Base-by-base conservation (phyloP, 2,797 vertebrate genomes). In the Eulemur rubriventer region DNA sequence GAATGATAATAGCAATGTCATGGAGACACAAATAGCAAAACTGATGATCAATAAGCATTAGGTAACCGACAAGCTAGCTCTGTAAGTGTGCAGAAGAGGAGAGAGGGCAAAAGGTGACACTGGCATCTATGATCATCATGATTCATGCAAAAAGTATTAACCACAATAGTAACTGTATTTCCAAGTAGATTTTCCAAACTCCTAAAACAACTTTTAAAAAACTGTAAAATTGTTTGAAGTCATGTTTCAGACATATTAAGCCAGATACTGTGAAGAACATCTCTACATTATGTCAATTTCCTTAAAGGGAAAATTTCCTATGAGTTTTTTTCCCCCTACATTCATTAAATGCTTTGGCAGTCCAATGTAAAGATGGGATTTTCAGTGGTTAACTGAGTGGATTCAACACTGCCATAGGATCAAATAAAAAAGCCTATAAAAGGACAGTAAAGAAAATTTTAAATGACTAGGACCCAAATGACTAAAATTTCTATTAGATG, bases 171-270 rank as follows among this genome's bases (percentile, higher is more conserved):
- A 87, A 63, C 61, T 17, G 28, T 14, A 81, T 82, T 93, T 65
- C 67, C 61, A 79, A 48, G 13, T 35, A 63, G 41, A 78, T 89
- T 72, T 63, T 75, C 35, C 3, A 38, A 88, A 41, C 9, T 93
- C 35, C 67, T 72, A 72, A 95, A 88, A 70, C 72, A 82, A 76
- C 33, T 41, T 84, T 28, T 72, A 24, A 84, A 83, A 96, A 89
- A 12, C 35, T 83, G 6, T 63, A 63, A 76, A 70, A 70, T 18
- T 80, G n/a, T 65, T 12, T 65, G 81, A 76, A 33, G 59, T 52
- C 50, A n/a, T 59, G 4, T 63, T 73, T 80, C n/a, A 91, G 59
- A 48, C 8, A 65, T 63, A 80, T 28, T 65, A 30, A 33, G 30
- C 67, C 4, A 18, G 41, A 11, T 72, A 55, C 24, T 46, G 5